Conservation (phyloP, 2,797 vertebrate species). For the Sebastes kiyomatsui region DNA sequence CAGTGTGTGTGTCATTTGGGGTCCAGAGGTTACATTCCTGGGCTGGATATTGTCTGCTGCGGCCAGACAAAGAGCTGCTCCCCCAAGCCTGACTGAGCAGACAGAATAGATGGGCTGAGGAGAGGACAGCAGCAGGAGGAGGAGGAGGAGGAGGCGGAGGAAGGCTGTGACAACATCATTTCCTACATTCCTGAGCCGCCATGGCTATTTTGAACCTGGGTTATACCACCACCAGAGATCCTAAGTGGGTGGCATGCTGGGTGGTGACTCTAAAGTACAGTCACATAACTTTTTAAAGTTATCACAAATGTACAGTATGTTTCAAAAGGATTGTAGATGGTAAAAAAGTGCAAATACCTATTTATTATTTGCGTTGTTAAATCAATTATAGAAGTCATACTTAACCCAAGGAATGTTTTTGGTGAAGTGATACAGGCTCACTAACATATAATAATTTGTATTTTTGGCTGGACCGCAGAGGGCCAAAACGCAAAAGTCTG, state of each 20-base stretch:
- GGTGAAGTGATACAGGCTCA: background rate
- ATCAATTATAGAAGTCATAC: background rate
- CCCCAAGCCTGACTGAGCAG: conserved; percentile 73
- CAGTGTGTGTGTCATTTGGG: conserved; percentile 55
- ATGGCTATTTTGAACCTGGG: conserved; percentile 46
- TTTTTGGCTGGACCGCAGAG: background rate
- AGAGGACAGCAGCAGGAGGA: conserved; percentile 15
- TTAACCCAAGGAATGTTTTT: background rate
- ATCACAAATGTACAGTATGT: background rate
- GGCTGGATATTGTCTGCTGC: conserved; percentile 72
- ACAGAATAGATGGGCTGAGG: conserved; percentile 67
- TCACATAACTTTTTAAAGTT: background rate
- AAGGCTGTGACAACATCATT: conserved; percentile 67
- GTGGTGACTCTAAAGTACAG: conserved; percentile 5
- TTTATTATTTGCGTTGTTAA: background rate
- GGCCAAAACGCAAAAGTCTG: too few relatives aligned
- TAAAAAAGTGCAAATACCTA: background rate
- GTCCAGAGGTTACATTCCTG: conserved; percentile 78
- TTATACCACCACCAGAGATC: conserved; percentile 34
- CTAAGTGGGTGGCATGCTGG: conserved; percentile 53
- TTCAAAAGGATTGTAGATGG: background rate
- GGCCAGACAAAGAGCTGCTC: conserved; percentile 68
- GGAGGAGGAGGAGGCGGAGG: conserved; percentile 24
- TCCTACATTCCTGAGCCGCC: conserved; percentile 70
- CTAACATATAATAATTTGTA: background rate